A percentile compares a stretch with the other conserved stretches of the same genome.
Conservation (phyloP, 2,888 invertebrate genomes). For the Melinaea marsaeus region DNA sequence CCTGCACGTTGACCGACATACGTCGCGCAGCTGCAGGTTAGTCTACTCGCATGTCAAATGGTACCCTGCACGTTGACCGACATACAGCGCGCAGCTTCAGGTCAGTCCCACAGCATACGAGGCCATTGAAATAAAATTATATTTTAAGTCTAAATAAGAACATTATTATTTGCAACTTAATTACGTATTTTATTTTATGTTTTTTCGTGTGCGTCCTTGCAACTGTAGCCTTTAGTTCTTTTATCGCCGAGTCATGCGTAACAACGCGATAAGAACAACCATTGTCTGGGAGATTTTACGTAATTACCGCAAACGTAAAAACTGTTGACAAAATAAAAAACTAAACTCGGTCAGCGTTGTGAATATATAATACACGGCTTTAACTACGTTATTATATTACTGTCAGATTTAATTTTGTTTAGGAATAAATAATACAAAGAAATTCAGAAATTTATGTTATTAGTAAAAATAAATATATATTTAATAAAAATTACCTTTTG, state of each 20-base stretch:
- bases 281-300: constrained; percentile 38
- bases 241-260: constrained; percentile 27
- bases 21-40: constrained; percentile 85
- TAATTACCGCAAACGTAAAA: constrained; percentile 16
- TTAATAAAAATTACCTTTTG: too few relatives aligned
- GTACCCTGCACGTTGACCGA: too few relatives aligned
- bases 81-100: too few relatives aligned
- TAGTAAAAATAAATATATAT: too few relatives aligned
- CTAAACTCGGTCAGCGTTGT: not conserved
- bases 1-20: constrained; percentile 82
- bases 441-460: too few relatives aligned
- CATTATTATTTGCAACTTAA: too few relatives aligned
- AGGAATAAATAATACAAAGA: too few relatives aligned
- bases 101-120: too few relatives aligned
- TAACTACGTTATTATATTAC: not conserved
- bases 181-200: constrained; percentile 4
- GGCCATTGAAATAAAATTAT: too few relatives aligned
- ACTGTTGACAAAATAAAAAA: constrained; percentile 4
- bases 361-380: not conserved
- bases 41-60: constrained; percentile 90
- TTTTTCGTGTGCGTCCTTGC: constrained; percentile 26
- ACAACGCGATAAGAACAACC: constrained; percentile 44
- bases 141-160: too few relatives aligned
- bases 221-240: constrained; percentile 20
- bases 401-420: too few relatives aligned